Conservation (phyloP, 2,888 invertebrate species). For the Orgyia antiqua region DNA sequence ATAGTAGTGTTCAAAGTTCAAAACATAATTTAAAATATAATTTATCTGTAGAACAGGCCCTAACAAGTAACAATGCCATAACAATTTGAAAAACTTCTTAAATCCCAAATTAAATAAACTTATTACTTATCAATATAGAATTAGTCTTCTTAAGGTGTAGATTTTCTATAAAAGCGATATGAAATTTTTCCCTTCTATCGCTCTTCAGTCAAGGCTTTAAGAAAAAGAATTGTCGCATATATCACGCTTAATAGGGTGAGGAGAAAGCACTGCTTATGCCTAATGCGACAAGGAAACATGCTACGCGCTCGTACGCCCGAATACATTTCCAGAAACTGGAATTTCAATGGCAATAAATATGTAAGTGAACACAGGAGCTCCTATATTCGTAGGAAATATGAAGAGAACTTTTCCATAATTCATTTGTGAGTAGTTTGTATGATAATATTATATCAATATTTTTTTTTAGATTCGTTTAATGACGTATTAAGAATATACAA, state of each 20-base stretch:
- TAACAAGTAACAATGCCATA: no score
- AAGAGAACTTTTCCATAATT: conserved; percentile 35
- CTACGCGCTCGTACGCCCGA: conserved; percentile 55
- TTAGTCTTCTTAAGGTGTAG: conserved; percentile 59
- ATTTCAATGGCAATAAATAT: conserved; percentile 71
- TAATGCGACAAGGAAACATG: conserved; percentile 77
- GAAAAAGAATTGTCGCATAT: conserved; percentile 76
- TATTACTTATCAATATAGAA: conserved; percentile 68
- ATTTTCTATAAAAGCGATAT: conserved; percentile 61
- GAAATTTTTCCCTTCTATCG: conserved; percentile 64
- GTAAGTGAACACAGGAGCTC: conserved; percentile 37
- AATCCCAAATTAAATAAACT: conserved; percentile 46
- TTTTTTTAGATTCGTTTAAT: no score
- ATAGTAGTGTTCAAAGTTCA: no score
- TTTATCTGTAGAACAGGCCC: no score
- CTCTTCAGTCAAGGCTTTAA: conserved; percentile 50
- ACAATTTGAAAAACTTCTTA: no score
- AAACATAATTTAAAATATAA: no score
- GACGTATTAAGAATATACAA: no score
- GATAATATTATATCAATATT: conserved; percentile 26
- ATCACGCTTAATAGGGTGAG: conserved; percentile 76
- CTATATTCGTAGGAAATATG: conserved; percentile 34
- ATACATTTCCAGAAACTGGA: conserved; percentile 58
- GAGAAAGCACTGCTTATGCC: conserved; percentile 77
- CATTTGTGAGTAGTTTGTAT: conserved; percentile 25